These are phyloP conservation scores for Drosophila hydei DNA, from an alignment of 1,140 invertebrate genomes.

Conservation along the genomic window DNA sequence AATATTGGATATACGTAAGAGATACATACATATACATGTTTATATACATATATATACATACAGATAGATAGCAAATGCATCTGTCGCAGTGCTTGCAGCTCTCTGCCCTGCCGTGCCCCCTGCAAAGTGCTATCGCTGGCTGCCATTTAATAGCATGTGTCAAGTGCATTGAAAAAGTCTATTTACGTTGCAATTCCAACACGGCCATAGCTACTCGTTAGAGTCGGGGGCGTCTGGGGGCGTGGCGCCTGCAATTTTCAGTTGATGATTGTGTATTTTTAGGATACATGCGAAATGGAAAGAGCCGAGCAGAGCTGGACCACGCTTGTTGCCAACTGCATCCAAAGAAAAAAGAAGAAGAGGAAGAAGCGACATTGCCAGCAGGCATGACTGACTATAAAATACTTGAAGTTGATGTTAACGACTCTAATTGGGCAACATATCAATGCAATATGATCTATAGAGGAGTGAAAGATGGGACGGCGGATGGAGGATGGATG, in stretches of 20 bases:
- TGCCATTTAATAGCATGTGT: constrained; percentile 81
- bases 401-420: no score
- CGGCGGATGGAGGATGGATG: no score
- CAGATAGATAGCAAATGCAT: constrained; percentile 35
- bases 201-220: constrained; percentile 42
- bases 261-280: constrained; percentile 73
- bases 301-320: background rate
- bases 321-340: background rate
- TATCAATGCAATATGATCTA: no score
- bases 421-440: no score
- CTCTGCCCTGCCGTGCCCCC: background rate
- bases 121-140: constrained; percentile 34
- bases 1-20: constrained; percentile 48
- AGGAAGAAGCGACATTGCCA: background rate
- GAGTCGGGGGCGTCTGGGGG: background rate
- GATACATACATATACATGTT: constrained; percentile 20
- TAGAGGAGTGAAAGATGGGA: no score
- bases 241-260: constrained; percentile 28
- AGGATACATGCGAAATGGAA: constrained; percentile 26
- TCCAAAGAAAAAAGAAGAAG: constrained; percentile 6
- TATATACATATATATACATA: constrained; percentile 4
- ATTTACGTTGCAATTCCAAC: constrained; percentile 80
- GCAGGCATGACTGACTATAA: no score
- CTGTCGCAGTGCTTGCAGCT: constrained; percentile 13
- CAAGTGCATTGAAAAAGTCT: constrained; percentile 82